Percentiles rank a stretch among this genome's conserved stretches.
phyloP scores from a whole-genome alignment of 2,888 invertebrate species.

The Eremobia ochroleuca region DNA sequence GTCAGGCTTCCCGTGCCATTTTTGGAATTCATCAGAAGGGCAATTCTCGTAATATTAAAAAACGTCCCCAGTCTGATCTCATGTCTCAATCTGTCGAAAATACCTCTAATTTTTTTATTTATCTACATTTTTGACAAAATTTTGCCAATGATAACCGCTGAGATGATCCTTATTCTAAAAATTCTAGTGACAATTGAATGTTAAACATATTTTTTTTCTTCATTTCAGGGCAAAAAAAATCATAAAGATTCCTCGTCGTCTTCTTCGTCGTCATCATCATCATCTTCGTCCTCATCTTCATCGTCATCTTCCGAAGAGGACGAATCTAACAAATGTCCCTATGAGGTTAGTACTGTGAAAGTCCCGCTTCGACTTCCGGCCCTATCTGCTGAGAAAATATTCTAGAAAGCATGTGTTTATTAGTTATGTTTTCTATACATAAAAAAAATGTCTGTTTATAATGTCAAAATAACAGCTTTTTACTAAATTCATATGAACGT shows the following conservation, averaged over 20 bases:
- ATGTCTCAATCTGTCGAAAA: background rate
- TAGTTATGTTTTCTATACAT: background rate
- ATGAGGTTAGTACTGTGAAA: constrained; percentile 65
- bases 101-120: background rate
- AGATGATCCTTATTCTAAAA: background rate
- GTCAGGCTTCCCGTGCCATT: background rate
- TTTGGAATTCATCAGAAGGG: background rate
- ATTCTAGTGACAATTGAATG: background rate
- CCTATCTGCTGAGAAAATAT: background rate
- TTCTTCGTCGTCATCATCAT: constrained; percentile 77
- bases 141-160: background rate
- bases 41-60: too few relatives aligned
- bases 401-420: background rate
- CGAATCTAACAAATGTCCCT: constrained; percentile 44
- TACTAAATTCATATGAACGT: background rate
- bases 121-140: background rate
- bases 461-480: background rate
- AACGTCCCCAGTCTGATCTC: too few relatives aligned
- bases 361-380: background rate
- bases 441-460: background rate
- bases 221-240: constrained; percentile 69
- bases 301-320: constrained; percentile 77
- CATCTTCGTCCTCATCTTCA: constrained; percentile 73
- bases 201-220: constrained; percentile 4
- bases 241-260: constrained; percentile 74